Base-by-base conservation (phyloP, 2,888 invertebrate species). In the Folsomia manolachei region DNA sequence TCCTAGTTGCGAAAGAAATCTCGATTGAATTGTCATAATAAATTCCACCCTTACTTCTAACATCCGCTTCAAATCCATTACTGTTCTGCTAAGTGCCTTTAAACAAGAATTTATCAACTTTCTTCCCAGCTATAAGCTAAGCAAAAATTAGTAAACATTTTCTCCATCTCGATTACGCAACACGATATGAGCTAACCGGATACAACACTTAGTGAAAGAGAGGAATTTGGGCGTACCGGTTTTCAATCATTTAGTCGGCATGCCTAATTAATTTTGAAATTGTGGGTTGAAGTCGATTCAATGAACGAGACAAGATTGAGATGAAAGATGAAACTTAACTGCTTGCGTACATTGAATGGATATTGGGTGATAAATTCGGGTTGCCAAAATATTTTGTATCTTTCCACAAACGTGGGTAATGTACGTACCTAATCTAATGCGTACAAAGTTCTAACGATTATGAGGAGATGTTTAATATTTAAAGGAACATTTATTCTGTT, bases 1-100 rank as follows among this genome's bases (percentile, higher is more conserved):
- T 39, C 39, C 39, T 39, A 39, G 7, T 39, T 39, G 39, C 39
- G 39, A 39, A 39, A 39, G 39, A 39, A 39, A 39, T 39, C 52
- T 52, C 52, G 39, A 66, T 66, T 39, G 51, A 52, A 52, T 66
- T 66, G 52, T n/a, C 51, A 52, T 66, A 39, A 66, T 66, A 66
- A 66, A 66, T 66, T 66, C 51, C 66, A 66, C 52, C 39, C 66
- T 4, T 39, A 39, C 39, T 51, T 66, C 51, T 66, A 66, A 66
- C 66, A 66, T 66, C 66, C 66, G 66, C 66, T 24, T 66, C 51
- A 51, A 66, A 66, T 66, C 66, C 66, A 66, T 66, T 66, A 66
- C 7, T 23, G 51, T 52, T 52, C 21, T 7, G 39, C 7, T 39
- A 52, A 52, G 66, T 39, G 52, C 66, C 51, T 66, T 19, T 39